These are phyloP conservation scores for Nesogale talazaci DNA, from an alignment of 2,113 vertebrate species.

Conservation along the genomic window DNA sequence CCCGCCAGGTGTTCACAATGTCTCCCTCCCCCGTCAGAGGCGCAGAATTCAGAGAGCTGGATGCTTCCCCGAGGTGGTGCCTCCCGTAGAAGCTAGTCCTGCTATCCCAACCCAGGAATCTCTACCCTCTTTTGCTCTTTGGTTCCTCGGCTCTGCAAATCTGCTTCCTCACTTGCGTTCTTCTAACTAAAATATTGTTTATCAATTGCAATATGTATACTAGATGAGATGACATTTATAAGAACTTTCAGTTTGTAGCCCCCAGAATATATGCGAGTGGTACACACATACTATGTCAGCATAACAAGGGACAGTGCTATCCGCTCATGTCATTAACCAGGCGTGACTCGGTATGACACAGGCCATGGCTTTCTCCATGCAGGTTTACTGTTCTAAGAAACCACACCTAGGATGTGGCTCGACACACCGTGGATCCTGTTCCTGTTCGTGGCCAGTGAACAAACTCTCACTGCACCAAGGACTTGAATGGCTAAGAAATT, in stretches of 20 bases:
- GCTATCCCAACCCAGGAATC: not conserved
- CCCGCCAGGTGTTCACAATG: not conserved
- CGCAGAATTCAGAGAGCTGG: not conserved
- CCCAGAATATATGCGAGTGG: not conserved
- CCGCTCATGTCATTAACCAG: not conserved
- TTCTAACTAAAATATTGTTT: constrained; percentile 29
- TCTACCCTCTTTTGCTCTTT: not conserved
- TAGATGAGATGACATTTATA: not conserved
- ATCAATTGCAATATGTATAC: not conserved
- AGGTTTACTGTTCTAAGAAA: not conserved
- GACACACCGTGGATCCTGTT: not conserved
- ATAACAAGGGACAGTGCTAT: not conserved
- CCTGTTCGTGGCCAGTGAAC: not conserved
- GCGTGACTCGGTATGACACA: not conserved
- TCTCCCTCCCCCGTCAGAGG: not conserved
- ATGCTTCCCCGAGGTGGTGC: not conserved
- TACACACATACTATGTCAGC: too few relatives aligned
- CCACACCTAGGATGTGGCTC: too few relatives aligned
- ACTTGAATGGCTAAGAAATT: not conserved
- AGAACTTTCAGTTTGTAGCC: not conserved
- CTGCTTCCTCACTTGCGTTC: not conserved
- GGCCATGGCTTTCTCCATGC: not conserved
- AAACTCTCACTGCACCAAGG: not conserved
- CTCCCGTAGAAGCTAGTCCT: not conserved
- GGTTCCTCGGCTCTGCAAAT: not conserved